These are phyloP conservation scores for Alauda arvensis DNA, from an alignment of 2,797 vertebrate species.

Conservation along the genomic window DNA sequence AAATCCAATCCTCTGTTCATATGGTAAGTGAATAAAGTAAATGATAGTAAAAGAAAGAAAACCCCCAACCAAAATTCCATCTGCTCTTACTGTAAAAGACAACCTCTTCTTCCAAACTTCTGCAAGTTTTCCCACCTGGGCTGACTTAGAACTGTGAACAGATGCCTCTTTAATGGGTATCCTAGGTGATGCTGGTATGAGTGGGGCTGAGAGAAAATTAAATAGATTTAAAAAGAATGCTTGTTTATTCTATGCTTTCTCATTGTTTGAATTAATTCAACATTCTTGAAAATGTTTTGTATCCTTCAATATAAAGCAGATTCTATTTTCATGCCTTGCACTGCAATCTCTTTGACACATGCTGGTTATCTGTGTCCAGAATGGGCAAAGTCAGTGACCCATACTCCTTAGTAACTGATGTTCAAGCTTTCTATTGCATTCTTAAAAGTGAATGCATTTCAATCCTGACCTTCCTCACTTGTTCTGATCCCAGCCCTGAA, in stretches of 20 bases:
- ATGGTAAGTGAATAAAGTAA: neutral
- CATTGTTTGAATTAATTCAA: neutral
- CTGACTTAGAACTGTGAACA: neutral
- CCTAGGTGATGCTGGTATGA: conserved; percentile 16
- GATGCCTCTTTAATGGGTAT: neutral
- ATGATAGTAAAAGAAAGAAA: neutral
- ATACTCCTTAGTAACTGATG: neutral
- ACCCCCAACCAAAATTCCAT: neutral
- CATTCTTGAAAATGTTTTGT: neutral
- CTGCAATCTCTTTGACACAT: neutral
- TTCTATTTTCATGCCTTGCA: neutral
- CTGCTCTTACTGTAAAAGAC: neutral
- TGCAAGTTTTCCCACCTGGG: neutral
- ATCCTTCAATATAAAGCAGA: neutral
- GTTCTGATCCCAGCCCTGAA: neutral
- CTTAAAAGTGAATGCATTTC: conserved; percentile 18
- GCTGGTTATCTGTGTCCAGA: neutral
- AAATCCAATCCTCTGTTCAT: neutral
- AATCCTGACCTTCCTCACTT: neutral
- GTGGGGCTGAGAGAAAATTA: neutral
- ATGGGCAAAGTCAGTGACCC: neutral
- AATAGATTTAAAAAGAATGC: neutral
- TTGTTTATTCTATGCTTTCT: neutral
- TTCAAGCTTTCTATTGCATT: neutral
- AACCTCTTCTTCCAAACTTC: neutral